phyloP scores from a whole-genome alignment of 2,113 vertebrate genomes.

The Odocoileus virginianus region DNA sequence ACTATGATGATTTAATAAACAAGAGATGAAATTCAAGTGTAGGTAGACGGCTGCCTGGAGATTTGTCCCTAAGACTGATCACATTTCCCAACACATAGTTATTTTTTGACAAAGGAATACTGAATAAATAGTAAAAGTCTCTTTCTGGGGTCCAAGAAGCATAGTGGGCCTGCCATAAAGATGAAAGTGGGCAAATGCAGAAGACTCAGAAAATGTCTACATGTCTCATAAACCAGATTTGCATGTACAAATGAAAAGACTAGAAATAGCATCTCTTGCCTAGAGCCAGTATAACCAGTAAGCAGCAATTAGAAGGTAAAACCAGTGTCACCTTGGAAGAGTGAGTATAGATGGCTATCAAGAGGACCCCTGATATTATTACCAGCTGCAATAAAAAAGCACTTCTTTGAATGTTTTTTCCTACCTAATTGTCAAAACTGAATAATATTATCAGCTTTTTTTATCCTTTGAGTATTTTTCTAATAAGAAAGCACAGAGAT shows the following conservation, averaged over 20 bases:
- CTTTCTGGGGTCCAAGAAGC: no score
- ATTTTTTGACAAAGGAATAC: not conserved
- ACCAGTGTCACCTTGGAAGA: slow-evolving; percentile 75
- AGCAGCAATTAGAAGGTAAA: slow-evolving; percentile 72
- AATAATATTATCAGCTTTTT: slow-evolving; percentile 88
- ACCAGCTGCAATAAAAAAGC: slow-evolving; percentile 83
- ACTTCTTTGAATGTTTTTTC: slow-evolving; percentile 82
- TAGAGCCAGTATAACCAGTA: slow-evolving; percentile 60
- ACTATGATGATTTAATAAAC: not conserved
- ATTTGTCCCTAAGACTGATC: not conserved
- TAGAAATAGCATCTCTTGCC: slow-evolving; percentile 46
- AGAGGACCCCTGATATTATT: slow-evolving; percentile 80
- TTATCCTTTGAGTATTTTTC: slow-evolving; percentile 89
- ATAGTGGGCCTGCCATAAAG: not conserved
- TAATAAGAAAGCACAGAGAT: slow-evolving; percentile 86
- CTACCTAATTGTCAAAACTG: slow-evolving; percentile 88
- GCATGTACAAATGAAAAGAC: not conserved
- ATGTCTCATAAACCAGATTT: not conserved
- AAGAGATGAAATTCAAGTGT: not conserved
- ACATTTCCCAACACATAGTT: not conserved
- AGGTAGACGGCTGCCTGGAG: not conserved
- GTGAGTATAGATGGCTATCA: slow-evolving; percentile 76
- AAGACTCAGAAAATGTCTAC: not conserved
- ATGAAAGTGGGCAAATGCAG: not conserved
- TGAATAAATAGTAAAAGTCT: no score